Base-by-base conservation (phyloP, 2,113 vertebrate genomes). In the Pelobates fuscus region DNA sequence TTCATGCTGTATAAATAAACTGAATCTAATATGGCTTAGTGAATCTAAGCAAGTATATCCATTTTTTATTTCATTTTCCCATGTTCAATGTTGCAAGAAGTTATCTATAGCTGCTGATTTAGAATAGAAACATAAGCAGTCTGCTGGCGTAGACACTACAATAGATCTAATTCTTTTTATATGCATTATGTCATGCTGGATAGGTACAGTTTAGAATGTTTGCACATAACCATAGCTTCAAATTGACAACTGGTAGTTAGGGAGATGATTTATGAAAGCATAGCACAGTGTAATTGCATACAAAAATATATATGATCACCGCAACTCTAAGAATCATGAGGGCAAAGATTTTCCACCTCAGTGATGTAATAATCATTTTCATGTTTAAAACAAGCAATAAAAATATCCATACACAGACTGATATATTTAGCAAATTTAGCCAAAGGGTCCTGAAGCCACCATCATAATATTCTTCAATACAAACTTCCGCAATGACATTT, bases 51-150 rank as follows among this genome's bases (percentile, higher is more conserved):
- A 21, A 59, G 23, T 59, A 20, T 26, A 2, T 21, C 20, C 17
- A 21, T 55, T n/a, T 55, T n/a, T 55, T 21, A 55, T 59, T 59
- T 26, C 23, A 24, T 59, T 24, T 59, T 37, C 32, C 57, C 24
- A 5, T 12, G 25, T 26, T 59, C 57, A 59, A 17, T 46, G 61
- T 12, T 14, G 61, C 4, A 37, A 37, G 32, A 7, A 7, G n/a
- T 41, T 63, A 37, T 27, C 3, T 24, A 11, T n/a, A 67, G 44
- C 24, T 52, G 26, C 18, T 67, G 25, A 67, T n/a, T 27, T 54
- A 44, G 17, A 54, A 52, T 52, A 67, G 17, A 30, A 54, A 25
- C 44, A 20, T 46, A 27, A 23, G 3, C 5, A 29, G 44, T 5
- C 24, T 30, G 15, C 24, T 6, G n/a, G 46, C 18, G 24, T 44